phyloP scores from a whole-genome alignment of 2,113 vertebrate species.

The Cebus imitator region DNA sequence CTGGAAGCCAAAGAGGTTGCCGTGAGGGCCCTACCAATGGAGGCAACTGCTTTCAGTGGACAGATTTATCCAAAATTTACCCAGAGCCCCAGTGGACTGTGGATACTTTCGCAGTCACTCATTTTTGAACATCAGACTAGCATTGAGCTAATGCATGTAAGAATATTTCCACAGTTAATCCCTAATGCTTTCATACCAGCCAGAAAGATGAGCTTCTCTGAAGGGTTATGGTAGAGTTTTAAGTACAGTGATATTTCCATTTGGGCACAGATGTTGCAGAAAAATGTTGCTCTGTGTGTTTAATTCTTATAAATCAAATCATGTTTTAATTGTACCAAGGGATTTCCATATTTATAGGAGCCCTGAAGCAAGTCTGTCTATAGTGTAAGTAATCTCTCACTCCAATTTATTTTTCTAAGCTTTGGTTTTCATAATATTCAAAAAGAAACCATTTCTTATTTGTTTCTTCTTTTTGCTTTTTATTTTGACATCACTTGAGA shows the following conservation, averaged over 20 bases:
- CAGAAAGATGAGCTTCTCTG: slow-evolving; percentile 1
- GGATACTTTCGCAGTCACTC: neutral
- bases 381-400: slow-evolving; percentile 29
- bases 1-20: neutral
- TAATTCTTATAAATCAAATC: slow-evolving; percentile 62
- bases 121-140: neutral
- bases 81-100: neutral
- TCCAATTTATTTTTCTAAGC: slow-evolving; percentile 47
- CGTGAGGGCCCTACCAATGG: neutral
- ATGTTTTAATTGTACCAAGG: slow-evolving; percentile 49
- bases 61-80: neutral
- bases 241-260: neutral
- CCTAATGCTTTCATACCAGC: neutral
- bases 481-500: slow-evolving; percentile 14
- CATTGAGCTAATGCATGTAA: neutral
- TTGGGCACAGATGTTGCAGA: slow-evolving; percentile 27
- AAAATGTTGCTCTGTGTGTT: slow-evolving; percentile 27
- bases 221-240: neutral
- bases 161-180: slow-evolving; percentile 11
- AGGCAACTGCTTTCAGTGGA: neutral
- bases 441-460: neutral
- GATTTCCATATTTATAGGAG: slow-evolving; percentile 62
- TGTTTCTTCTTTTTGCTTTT: neutral
- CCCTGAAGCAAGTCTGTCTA: slow-evolving; percentile 37
- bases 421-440: slow-evolving; percentile 32